Conservation (phyloP, 2,797 vertebrate genomes). For the Philypnodon macrostomus region DNA sequence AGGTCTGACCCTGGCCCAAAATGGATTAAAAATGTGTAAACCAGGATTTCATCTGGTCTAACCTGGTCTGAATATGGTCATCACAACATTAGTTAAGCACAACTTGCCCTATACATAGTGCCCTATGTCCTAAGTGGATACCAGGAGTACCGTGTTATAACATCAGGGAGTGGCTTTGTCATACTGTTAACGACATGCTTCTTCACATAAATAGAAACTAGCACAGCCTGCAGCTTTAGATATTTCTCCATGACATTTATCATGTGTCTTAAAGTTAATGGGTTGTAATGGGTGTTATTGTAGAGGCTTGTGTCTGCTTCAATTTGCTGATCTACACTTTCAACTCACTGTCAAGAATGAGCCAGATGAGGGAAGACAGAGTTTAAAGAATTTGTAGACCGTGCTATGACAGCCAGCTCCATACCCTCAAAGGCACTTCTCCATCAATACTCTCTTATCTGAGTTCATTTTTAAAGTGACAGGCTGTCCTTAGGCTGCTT, state of each 20-base stretch:
- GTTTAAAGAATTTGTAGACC: slow-evolving; percentile 27
- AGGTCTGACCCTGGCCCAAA: no score
- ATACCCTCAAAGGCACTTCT: slow-evolving; percentile 18
- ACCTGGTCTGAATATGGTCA: slow-evolving; percentile 42
- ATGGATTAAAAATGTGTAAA: no score
- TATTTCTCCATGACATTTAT: slow-evolving; percentile 47
- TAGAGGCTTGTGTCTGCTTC: slow-evolving; percentile 28
- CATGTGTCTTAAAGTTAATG: slow-evolving; percentile 36
- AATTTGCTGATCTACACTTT: slow-evolving; percentile 27
- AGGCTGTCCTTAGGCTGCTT: slow-evolving; percentile 45
- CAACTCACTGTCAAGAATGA: slow-evolving; percentile 32
- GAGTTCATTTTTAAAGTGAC: slow-evolving; percentile 48
- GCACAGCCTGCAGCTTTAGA: slow-evolving; percentile 40
- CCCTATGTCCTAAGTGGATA: background rate
- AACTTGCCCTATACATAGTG: slow-evolving; percentile 35
- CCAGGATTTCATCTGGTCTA: no score
- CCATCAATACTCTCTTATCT: slow-evolving; percentile 18
- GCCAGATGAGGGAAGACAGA: slow-evolving; percentile 17
- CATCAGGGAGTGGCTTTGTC: slow-evolving; percentile 38
- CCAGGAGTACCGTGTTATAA: slow-evolving; percentile 32
- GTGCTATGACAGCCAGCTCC: slow-evolving; percentile 22
- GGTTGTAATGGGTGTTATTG: slow-evolving; percentile 37
- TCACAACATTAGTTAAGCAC: no score
- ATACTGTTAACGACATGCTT: slow-evolving; percentile 23
- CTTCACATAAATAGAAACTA: slow-evolving; percentile 46